Base-by-base conservation (phyloP, 2,888 invertebrate genomes). In the Acronicta leporina region DNA sequence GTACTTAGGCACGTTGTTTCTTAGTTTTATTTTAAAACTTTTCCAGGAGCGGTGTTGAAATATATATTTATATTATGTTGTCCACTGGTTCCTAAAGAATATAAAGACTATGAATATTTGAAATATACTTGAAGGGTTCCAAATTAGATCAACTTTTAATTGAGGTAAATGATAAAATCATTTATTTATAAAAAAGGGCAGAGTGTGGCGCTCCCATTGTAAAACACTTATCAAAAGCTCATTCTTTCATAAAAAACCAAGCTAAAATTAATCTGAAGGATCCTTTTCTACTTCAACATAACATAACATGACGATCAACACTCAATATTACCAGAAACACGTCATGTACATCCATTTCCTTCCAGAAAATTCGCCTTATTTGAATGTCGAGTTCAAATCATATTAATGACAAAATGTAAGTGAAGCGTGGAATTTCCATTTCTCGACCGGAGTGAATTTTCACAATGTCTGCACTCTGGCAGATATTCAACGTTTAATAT, bases 401-500 rank as follows among this genome's bases (percentile, higher is more conserved):
- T 86, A 90, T 90, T 91, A 91, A 90, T 89, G 90, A 87, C 83
- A 84, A 83, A 87, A 87, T 84, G 84, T 84, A 86, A 88, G 83
- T 87, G 87, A 85, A 89, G 84, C 89, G 86, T 87, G 63, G 77
- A 81, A 90, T 89, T 89, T 89, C 87, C 88, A 89, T 90, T 90
- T 84, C 87, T 83, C 82, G 84, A 87, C 88, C 76, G 75, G 67
- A 87, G 83, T 85, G 87, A 86, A 88, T 88, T 88, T 88, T 87
- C 88, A 86, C 87, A 87, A 86, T 86, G 90, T 89, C 88, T 89
- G 87, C 87, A 84, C 82, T 80, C 80, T 74, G 73, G 82, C 82
- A 83, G 87, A 88, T 89, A 91, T 89, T 88, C 88, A 77, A 64
- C 80, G 85, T 87, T 91, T 88, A 91, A 91, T 91, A 91, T 91